These are phyloP conservation scores for Oreohelix idahoensis DNA, from an alignment of 1,140 invertebrate genomes.

Conservation along the genomic window DNA sequence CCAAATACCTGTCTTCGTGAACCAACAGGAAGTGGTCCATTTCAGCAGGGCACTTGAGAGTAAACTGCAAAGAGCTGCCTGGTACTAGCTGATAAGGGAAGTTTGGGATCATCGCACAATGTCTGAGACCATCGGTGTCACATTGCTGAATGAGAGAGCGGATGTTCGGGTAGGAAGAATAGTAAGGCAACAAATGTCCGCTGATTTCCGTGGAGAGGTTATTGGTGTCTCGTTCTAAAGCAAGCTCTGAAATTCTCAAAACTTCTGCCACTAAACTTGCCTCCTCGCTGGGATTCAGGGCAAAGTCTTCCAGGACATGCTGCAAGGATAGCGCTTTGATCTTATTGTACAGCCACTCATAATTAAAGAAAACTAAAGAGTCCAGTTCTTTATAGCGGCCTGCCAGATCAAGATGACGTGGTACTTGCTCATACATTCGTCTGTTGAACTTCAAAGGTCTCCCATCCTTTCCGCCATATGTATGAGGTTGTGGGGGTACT, in stretches of 20 bases:
- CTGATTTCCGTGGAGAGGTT: constrained; percentile 64
- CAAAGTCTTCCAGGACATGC: constrained; percentile 66
- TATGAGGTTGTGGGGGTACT: constrained; percentile 63
- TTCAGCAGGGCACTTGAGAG: constrained; percentile 48
- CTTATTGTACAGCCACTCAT: constrained; percentile 71
- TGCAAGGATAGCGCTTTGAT: constrained; percentile 66
- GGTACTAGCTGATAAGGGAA: constrained; percentile 68
- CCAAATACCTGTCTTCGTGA: constrained; percentile 53
- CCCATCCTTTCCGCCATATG: constrained; percentile 48
- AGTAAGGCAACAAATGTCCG: constrained; percentile 66
- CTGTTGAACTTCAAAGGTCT: constrained; percentile 56
- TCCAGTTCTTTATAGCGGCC: constrained; percentile 64
- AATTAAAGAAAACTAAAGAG: constrained; percentile 66
- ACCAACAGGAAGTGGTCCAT: constrained; percentile 54
- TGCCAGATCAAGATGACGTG: constrained; percentile 61
- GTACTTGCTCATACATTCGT: constrained; percentile 68
- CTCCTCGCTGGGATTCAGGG: constrained; percentile 61
- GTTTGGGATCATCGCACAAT: constrained; percentile 66
- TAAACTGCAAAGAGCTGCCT: constrained; percentile 66
- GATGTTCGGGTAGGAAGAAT: constrained; percentile 60
- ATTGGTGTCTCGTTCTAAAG: constrained; percentile 62
- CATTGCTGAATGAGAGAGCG: constrained; percentile 65
- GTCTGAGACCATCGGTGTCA: constrained; percentile 62
- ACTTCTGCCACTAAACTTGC: constrained; percentile 62
- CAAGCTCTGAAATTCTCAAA: constrained; percentile 53